Conservation (phyloP, 2,797 vertebrate species). For the Artibeus lituratus region DNA sequence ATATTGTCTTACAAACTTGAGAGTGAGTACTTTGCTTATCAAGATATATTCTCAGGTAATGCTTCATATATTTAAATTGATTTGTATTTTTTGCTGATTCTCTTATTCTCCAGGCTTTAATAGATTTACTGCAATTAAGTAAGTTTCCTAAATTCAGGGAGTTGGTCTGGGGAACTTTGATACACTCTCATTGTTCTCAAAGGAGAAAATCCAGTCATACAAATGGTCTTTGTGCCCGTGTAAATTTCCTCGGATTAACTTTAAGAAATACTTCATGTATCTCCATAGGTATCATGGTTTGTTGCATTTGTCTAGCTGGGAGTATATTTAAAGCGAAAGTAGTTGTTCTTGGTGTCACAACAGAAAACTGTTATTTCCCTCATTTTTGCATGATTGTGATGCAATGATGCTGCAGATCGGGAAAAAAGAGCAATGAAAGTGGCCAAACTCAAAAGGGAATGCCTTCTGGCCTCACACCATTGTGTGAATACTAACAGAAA, state of each 20-base stretch:
- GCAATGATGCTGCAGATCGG: constrained; percentile 27
- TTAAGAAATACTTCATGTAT: constrained; percentile 57
- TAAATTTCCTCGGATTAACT: constrained; percentile 57
- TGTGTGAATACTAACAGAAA: not conserved
- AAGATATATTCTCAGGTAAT: constrained; percentile 2
- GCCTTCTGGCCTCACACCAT: not conserved
- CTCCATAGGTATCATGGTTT: constrained; percentile 50
- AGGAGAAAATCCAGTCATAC: constrained; percentile 17
- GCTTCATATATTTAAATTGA: not conserved
- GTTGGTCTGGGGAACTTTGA: constrained; percentile 28
- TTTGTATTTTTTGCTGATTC: constrained; percentile 54
- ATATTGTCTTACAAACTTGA: not conserved
- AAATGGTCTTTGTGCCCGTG: constrained; percentile 27
- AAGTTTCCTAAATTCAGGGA: constrained; percentile 18
- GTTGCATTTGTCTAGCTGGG: constrained; percentile 64
- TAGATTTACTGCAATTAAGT: constrained; percentile 46
- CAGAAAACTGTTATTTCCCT: constrained; percentile 56
- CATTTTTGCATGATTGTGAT: constrained; percentile 30
- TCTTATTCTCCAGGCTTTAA: constrained; percentile 40
- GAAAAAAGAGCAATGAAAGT: not conserved
- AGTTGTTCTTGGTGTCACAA: constrained; percentile 65
- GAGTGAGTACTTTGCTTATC: not conserved
- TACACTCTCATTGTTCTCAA: constrained; percentile 34
- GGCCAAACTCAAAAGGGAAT: not conserved
- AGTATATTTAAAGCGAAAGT: constrained; percentile 60